Evolutionary conservation across 2,113 vertebrate species (phyloP).

Genomic region (Himantopus leucocephalus): DNA sequence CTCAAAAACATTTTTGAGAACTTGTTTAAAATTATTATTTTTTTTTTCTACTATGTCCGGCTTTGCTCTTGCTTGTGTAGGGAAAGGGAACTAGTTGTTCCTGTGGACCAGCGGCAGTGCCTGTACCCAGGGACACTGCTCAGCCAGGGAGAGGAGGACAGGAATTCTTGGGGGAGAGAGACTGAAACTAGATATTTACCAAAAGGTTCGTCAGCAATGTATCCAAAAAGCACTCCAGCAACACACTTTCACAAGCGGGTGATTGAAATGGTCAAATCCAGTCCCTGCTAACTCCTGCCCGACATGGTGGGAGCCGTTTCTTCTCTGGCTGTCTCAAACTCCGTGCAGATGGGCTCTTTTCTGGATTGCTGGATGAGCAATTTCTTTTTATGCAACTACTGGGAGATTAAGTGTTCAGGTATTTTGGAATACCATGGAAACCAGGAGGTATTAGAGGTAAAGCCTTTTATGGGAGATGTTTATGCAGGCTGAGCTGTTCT

Average conservation of each 20-base stretch:
- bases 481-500: not conserved
- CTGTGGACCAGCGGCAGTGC: not conserved
- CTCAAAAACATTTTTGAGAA: not conserved
- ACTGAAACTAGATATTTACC: not conserved
- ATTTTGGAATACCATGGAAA: slow-evolving; percentile 31
- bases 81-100: not conserved
- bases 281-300: not conserved
- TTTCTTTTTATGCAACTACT: not conserved
- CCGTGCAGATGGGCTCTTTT: not conserved
- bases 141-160: not conserved
- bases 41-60: rapidly evolving
- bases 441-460: not conserved
- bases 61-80: not conserved
- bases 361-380: not conserved
- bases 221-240: not conserved
- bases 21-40: not conserved
- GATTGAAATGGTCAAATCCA: not conserved
- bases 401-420: not conserved
- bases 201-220: not conserved
- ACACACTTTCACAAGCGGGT: not conserved
- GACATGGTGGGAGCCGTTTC: not conserved
- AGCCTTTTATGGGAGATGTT: not conserved
- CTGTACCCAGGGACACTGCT: not conserved
- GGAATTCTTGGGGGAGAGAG: not conserved
- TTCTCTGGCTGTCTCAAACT: not conserved